phyloP scores from a whole-genome alignment of 2,113 vertebrate genomes.

The Speoplatyrhinus poulsoni region DNA sequence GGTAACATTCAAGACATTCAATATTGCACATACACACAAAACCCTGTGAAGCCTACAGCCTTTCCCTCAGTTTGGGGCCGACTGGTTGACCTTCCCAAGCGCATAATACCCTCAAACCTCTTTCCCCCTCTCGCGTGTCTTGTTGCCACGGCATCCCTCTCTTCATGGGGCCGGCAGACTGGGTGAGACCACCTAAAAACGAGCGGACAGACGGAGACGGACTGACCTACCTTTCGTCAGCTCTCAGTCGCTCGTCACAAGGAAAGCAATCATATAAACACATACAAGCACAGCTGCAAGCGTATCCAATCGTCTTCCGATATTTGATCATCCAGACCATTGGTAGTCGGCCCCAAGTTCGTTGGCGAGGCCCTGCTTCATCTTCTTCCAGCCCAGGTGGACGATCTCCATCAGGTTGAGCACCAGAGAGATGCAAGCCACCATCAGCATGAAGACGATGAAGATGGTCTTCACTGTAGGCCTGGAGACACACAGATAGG shows the following conservation, averaged over 20 bases:
- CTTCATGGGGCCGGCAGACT: constrained; percentile 59
- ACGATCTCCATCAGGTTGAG: constrained; percentile 76
- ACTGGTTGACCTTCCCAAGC: constrained; percentile 12
- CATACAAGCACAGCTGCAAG: constrained; percentile 68
- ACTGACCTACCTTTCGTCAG: constrained; percentile 14
- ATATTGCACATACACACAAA: constrained; percentile 21
- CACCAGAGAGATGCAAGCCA: constrained; percentile 70
- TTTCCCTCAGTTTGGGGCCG: constrained; percentile 63
- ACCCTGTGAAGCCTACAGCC: constrained; percentile 54
- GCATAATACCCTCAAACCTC: background rate
- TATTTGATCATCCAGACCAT: constrained; percentile 19
- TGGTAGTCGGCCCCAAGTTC: constrained; percentile 66
- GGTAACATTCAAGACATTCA: constrained; percentile 39
- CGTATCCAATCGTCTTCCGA: constrained; percentile 46
- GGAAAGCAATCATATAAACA: constrained; percentile 37
- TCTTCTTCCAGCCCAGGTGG: constrained; percentile 93
- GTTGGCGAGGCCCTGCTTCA: constrained; percentile 85
- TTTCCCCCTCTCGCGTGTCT: background rate
- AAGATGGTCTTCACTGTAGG: constrained; percentile 76
- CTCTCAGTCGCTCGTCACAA: constrained; percentile 36
- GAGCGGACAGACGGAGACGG: constrained; percentile 27
- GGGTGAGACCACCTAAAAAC: constrained; percentile 18
- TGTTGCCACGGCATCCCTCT: constrained; percentile 40
- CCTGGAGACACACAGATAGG: constrained; percentile 28
- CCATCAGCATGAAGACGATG: constrained; percentile 75